phyloP scores from a whole-genome alignment of 1,140 invertebrate species.

The Hermetia illucens region DNA sequence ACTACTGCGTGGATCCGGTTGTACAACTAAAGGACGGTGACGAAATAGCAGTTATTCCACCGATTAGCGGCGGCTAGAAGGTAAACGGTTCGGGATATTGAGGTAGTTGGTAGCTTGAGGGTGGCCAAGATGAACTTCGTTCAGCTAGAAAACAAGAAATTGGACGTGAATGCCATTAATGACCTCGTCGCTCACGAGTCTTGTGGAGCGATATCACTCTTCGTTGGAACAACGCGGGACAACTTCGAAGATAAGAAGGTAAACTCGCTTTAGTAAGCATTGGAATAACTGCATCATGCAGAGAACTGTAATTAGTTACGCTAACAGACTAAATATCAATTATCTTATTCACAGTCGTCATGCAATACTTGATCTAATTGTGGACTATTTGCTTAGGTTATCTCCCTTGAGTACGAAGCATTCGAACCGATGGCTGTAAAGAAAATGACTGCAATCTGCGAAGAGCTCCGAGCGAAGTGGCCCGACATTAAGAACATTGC shows the following conservation, averaged over 20 bases:
- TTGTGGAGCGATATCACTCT: slow-evolving; percentile 79
- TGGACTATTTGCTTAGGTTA: too few species aligned
- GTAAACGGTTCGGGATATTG: too few species aligned
- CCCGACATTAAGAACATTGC: slow-evolving; percentile 57
- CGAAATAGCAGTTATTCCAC: slow-evolving; percentile 74
- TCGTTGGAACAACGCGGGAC: slow-evolving; percentile 84
- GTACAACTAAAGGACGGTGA: slow-evolving; percentile 48
- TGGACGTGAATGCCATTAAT: slow-evolving; percentile 54
- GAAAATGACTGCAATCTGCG: slow-evolving; percentile 66
- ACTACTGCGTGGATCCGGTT: slow-evolving; percentile 42
- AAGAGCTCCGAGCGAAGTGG: slow-evolving; percentile 55
- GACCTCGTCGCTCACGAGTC: slow-evolving; percentile 48
- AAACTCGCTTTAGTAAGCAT: too few species aligned
- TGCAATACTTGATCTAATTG: too few species aligned
- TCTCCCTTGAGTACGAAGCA: slow-evolving; percentile 80
- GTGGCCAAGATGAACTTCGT: slow-evolving; percentile 42
- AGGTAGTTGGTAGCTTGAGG: neutral
- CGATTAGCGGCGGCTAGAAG: slow-evolving; percentile 64
- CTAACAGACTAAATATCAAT: too few species aligned
- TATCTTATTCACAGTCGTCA: too few species aligned
- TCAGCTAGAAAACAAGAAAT: slow-evolving; percentile 48
- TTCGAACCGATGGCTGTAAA: slow-evolving; percentile 85
- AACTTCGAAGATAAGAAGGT: slow-evolving; percentile 75
- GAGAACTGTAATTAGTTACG: too few species aligned
- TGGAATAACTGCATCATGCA: too few species aligned